Evolutionary conservation across 2,888 invertebrate species (phyloP).

Genomic region (Rhimphoctona megacephalus): DNA sequence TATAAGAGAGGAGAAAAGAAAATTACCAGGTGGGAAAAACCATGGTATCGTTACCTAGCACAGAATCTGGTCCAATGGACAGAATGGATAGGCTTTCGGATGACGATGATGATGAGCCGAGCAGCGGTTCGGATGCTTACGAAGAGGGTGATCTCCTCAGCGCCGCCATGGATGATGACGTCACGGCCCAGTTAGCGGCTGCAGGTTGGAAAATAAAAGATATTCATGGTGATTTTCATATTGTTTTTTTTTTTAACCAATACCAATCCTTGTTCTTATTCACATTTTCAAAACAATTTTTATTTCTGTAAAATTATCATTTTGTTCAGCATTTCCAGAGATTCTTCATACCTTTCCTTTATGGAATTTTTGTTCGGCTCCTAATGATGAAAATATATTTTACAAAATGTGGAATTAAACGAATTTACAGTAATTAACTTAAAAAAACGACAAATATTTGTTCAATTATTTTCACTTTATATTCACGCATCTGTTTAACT

Average conservation of each 20-base stretch:
- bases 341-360: neutral
- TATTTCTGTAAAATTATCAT: neutral
- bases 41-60: slow-evolving; percentile 81
- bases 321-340: neutral
- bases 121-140: slow-evolving; percentile 91
- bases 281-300: neutral
- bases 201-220: slow-evolving; percentile 90
- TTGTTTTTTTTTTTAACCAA: slow-evolving; percentile 71
- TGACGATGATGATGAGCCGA: slow-evolving; percentile 93
- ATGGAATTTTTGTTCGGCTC: neutral
- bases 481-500: neutral
- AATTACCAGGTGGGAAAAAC: slow-evolving; percentile 42
- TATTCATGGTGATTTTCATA: slow-evolving; percentile 85
- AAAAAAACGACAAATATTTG: neutral
- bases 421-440: neutral
- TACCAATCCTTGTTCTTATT: slow-evolving; percentile 24
- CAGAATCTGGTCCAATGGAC: slow-evolving; percentile 78
- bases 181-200: slow-evolving; percentile 97
- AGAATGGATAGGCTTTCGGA: slow-evolving; percentile 86
- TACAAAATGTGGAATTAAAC: neutral
- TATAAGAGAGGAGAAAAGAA: slow-evolving; percentile 57
- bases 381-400: neutral
- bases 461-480: neutral
- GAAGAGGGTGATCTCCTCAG: slow-evolving; percentile 94
- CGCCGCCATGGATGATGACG: slow-evolving; percentile 95